Conservation (phyloP, 2,797 vertebrate species). For the Sebastes oblongus region DNA sequence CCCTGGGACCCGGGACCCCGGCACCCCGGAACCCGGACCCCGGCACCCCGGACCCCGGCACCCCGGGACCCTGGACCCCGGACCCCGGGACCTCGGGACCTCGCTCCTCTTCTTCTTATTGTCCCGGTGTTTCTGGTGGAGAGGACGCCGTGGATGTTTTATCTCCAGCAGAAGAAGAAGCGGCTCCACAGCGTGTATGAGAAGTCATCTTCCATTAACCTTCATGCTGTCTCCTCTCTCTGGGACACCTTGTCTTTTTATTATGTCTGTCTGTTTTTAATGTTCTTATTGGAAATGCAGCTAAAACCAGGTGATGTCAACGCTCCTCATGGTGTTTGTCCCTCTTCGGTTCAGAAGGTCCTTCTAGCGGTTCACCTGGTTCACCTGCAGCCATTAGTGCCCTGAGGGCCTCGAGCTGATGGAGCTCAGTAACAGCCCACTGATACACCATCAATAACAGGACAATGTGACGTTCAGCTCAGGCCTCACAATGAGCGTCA, state of each 20-base stretch:
- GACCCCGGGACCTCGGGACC: too few relatives aligned
- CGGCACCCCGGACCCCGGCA: too few relatives aligned
- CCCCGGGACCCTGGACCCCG: too few relatives aligned
- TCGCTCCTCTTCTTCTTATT: too few relatives aligned
- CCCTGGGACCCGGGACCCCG: too few relatives aligned
- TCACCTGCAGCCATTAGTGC: slow-evolving; percentile 65
- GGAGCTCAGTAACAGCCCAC: slow-evolving; percentile 5
- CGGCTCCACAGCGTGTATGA: fast-evolving
- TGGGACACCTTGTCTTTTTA: background rate
- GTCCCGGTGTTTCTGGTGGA: background rate
- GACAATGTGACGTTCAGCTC: slow-evolving; percentile 34
- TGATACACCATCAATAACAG: slow-evolving; percentile 36
- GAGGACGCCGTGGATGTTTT: background rate
- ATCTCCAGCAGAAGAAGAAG: background rate
- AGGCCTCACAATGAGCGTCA: slow-evolving; percentile 30
- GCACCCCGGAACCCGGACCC: too few relatives aligned
- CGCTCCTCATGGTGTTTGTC: background rate
- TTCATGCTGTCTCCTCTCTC: background rate
- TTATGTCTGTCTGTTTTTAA: background rate
- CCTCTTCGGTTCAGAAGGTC: background rate
- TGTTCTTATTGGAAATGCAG: background rate
- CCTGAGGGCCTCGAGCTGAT: slow-evolving; percentile 24
- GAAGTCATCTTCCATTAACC: background rate
- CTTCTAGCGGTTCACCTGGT: slow-evolving; percentile 1
- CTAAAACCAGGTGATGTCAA: background rate